Evolutionary conservation across 2,797 vertebrate species (phyloP), one percentile per base, ranked within the genome.

Genomic region (Taeniopygia guttata): DNA sequence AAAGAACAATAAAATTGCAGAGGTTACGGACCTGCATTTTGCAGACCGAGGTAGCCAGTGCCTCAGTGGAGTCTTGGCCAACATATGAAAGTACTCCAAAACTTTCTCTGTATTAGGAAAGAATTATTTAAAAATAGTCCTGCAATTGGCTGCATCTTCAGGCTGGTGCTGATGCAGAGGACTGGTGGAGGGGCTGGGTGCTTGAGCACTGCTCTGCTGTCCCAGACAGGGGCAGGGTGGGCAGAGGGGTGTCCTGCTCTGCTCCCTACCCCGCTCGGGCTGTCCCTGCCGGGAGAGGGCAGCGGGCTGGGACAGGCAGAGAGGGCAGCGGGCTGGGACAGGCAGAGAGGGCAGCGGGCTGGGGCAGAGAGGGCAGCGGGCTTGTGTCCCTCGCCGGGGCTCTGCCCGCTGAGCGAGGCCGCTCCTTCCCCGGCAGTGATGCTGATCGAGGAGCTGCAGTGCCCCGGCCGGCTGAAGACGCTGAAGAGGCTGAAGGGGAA

Each of bases 401-500:
- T 9, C 10, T 27, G 21, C 13, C 58, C 9, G 11, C 38, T 14
- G 58, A 4, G 38, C 4, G 30, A 30, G 8, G 43, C 34, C 49
- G 26, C 34, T 72, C 19, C 81, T 84, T 29, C 40, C 3, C 62
- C 69, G 51, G 63, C 96, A 99, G 99, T 99, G 67, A 97, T 98
- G 79, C 96, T 99, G 21, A 94, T 97, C 12, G 98, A 98, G 11
- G 98, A 98, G 89, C 97, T 99, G 30, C 97, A 96, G n/a, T 94
- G 98, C 46, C 97, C 98, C 2, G 98, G 98, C 55, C 96, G 98
- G 83, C 98, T 98, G 92, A 98, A 93, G 92, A 97, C 98, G 7
- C 94, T 99, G 34, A 98, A 98, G 85, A 99, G 98, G 79, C 89
- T 99, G 89, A 98, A 97, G 74, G 98, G 98, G 38, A 98, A 98